phyloP scores from a whole-genome alignment of 2,113 vertebrate species.

The Mungos mungo region DNA sequence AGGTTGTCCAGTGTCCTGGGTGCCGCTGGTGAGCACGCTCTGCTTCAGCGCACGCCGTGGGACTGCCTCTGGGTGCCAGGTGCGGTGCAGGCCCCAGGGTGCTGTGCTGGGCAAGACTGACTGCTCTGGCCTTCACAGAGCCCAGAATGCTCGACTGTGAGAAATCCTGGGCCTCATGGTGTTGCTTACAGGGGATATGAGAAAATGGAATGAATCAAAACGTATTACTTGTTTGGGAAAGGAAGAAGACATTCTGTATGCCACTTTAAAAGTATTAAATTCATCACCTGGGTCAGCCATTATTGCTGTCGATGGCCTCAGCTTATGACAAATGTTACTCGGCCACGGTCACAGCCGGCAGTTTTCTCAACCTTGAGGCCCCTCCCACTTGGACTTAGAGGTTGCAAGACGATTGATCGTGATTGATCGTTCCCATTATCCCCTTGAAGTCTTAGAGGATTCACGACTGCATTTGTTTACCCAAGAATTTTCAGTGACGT shows the following conservation, averaged over 20 bases:
- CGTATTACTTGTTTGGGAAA: neutral
- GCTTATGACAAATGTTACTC: constrained; percentile 6
- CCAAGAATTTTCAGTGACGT: constrained; percentile 45
- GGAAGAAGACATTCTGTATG: neutral
- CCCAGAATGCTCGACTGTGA: neutral
- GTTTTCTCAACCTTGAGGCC: constrained; percentile 9
- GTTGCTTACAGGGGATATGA: neutral
- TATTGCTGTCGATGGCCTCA: neutral
- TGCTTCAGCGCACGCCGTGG: neutral
- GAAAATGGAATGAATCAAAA: neutral
- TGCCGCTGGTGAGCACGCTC: neutral
- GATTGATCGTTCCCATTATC: neutral
- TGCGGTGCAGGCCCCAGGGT: neutral
- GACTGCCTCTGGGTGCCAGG: neutral
- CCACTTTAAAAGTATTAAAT: constrained; percentile 18
- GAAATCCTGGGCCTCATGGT: neutral
- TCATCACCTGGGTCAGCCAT: neutral
- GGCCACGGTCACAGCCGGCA: neutral
- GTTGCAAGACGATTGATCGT: neutral
- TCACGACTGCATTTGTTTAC: constrained; percentile 26
- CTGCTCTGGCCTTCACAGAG: neutral
- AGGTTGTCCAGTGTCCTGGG: neutral
- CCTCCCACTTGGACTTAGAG: neutral
- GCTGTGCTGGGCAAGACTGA: neutral
- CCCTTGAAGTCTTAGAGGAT: neutral